A percentile compares a stretch with the other conserved stretches of the same genome.
Evolutionary conservation across 2,888 invertebrate genomes (phyloP).

Genomic region (Adelognathus sp.): DNA sequence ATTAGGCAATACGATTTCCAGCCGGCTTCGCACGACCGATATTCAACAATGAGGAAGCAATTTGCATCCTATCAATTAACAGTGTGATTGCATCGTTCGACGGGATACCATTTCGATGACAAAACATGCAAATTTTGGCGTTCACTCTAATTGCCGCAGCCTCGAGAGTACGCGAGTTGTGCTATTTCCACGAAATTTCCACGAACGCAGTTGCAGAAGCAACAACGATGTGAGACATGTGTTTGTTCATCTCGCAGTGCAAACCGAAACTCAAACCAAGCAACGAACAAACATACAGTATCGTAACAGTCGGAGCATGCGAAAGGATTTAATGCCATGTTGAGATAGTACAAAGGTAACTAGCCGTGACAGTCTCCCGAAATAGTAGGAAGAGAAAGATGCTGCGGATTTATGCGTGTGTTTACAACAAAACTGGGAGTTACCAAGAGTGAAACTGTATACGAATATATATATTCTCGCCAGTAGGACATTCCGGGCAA

Average conservation of each 20-base stretch:
- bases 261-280: conserved; percentile 19
- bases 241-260: background rate
- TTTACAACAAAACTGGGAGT: conserved; percentile 55
- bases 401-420: conserved; percentile 64
- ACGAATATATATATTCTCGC: background rate
- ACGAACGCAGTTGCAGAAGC: background rate
- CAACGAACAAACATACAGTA: background rate
- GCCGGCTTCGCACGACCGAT: no score
- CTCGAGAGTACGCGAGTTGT: background rate
- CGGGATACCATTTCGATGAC: background rate
- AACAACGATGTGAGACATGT: background rate
- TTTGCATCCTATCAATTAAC: no score
- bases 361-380: conserved; percentile 32
- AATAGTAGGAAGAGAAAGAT: background rate
- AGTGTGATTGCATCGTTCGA: background rate
- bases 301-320: background rate
- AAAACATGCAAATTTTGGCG: background rate
- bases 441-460: background rate
- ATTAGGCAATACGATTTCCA: no score
- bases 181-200: background rate
- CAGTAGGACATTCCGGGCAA: background rate
- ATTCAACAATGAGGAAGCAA: no score
- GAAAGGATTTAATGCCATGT: conserved; percentile 31
- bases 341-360: conserved; percentile 45
- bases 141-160: background rate